Conservation (phyloP, 2,797 vertebrate genomes). For the Schizothorax lantsangensis region DNA sequence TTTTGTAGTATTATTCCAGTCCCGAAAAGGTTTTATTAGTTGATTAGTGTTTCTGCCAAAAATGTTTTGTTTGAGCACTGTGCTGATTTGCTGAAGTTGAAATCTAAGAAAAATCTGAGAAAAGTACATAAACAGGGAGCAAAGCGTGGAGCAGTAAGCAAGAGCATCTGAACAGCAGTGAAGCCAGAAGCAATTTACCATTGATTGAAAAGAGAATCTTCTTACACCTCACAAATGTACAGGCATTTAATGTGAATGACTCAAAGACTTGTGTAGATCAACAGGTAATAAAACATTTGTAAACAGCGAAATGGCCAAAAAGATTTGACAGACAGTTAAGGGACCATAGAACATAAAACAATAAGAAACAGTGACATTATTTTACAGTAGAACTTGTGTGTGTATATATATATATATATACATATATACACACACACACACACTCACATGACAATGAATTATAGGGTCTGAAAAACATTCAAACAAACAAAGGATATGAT, state of each 20-base stretch:
- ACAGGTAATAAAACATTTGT: not conserved
- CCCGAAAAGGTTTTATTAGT: too few relatives aligned
- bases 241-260: not conserved
- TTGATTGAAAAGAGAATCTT: not conserved
- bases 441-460: not conserved
- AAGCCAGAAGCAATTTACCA: not conserved
- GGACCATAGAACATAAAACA: slow-evolving; percentile 14
- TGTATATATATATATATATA: not conserved
- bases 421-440: too few relatives aligned
- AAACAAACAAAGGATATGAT: slow-evolving; percentile 46
- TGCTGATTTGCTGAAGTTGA: too few relatives aligned
- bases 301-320: not conserved
- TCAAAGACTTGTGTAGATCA: slow-evolving; percentile 21
- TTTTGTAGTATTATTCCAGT: too few relatives aligned
- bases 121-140: too few relatives aligned
- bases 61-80: too few relatives aligned
- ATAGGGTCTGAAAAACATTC: not conserved
- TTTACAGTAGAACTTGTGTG: slow-evolving; percentile 35
- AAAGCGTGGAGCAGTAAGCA: too few relatives aligned
- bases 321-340: slow-evolving; percentile 32
- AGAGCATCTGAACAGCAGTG: too few relatives aligned
- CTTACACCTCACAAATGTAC: not conserved
- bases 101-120: too few relatives aligned
- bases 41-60: too few relatives aligned
- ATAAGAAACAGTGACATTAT: not conserved